These are phyloP conservation scores for Dioctria linearis DNA, from an alignment of 2,888 invertebrate species.

Conservation along the genomic window DNA sequence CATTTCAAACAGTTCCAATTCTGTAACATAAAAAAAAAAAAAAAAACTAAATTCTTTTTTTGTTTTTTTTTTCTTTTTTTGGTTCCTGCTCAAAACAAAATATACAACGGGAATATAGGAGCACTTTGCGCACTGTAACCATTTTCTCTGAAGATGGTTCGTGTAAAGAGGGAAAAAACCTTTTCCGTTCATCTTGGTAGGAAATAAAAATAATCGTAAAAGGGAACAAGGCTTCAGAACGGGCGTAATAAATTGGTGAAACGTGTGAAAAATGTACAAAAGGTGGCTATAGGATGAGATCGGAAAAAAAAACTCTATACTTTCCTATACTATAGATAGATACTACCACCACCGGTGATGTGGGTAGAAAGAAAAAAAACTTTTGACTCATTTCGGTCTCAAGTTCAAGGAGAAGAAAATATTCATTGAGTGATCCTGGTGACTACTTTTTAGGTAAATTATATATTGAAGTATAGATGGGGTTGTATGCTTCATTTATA, in stretches of 20 bases:
- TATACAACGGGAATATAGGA: conserved; percentile 17
- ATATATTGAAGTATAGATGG: background rate
- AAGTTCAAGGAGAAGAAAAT: background rate
- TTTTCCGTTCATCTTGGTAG: conserved; percentile 7
- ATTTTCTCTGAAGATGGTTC: conserved; percentile 8
- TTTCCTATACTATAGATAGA: too few relatives aligned
- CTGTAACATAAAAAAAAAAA: background rate
- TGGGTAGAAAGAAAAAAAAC: background rate
- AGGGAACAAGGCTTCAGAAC: conserved; percentile 46
- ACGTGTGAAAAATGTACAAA: conserved; percentile 45
- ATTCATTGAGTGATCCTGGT: conserved; percentile 32
- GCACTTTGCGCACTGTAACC: conserved; percentile 31
- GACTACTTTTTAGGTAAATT: conserved; percentile 15
- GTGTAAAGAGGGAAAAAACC: background rate
- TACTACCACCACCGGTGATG: conserved; percentile 6
- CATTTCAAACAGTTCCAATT: conserved; percentile 37
- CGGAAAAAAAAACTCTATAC: background rate
- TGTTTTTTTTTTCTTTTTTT: background rate
- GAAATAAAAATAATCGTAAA: conserved; percentile 47
- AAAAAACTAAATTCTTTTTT: background rate
- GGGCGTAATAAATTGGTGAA: conserved; percentile 43
- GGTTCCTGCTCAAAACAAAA: background rate
- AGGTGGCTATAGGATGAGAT: conserved; percentile 23
- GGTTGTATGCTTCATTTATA: conserved; percentile 26
- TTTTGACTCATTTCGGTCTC: background rate